These are phyloP conservation scores for Rhizomys pruinosus DNA, from an alignment of 2,113 vertebrate genomes.

Conservation along the genomic window DNA sequence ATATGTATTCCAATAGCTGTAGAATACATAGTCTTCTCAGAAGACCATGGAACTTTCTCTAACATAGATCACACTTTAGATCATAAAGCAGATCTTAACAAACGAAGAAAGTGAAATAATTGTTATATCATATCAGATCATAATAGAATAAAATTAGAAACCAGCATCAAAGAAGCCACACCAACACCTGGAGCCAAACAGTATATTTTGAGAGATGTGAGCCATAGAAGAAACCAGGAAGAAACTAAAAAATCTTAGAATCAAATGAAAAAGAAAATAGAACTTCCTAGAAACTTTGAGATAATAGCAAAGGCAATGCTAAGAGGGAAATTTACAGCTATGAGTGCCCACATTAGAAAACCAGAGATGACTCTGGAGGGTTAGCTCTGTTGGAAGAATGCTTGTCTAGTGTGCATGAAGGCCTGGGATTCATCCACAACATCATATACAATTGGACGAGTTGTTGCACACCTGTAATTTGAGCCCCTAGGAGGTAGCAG, in stretches of 20 bases:
- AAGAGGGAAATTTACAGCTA: background rate
- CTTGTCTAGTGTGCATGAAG: background rate
- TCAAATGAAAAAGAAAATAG: background rate
- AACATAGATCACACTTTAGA: background rate
- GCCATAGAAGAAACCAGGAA: background rate
- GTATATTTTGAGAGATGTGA: background rate
- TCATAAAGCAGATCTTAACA: too few relatives aligned
- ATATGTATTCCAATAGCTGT: background rate
- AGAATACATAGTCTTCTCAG: background rate
- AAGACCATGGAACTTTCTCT: background rate
- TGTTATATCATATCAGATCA: background rate
- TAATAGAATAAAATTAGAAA: background rate
- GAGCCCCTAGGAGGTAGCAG: background rate
- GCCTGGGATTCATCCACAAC: background rate
- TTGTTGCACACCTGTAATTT: background rate
- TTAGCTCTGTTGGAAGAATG: background rate
- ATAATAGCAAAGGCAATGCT: background rate
- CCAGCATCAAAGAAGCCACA: background rate
- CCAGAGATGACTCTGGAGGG: background rate
- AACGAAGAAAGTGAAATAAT: background rate
- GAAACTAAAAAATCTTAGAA: background rate
- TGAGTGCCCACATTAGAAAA: background rate
- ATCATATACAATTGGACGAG: background rate
- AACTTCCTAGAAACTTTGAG: too few relatives aligned
- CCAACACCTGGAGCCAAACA: background rate